phyloP scores from a whole-genome alignment of 2,888 invertebrate genomes.

The Halocaridina rubra region DNA sequence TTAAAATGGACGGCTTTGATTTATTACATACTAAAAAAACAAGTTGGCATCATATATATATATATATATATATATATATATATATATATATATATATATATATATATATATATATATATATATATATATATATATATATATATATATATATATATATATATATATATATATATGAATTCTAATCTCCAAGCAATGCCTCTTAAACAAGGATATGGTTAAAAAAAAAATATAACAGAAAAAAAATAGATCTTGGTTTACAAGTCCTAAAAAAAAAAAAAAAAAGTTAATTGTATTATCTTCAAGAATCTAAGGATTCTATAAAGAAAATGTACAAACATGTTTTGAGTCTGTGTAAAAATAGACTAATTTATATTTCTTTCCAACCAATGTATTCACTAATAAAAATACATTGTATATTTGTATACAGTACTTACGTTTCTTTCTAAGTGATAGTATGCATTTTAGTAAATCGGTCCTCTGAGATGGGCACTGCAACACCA shows the following conservation, averaged over 20 bases:
- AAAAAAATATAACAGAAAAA: slow-evolving; percentile 33
- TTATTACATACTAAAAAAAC: slow-evolving; percentile 37
- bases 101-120: no score
- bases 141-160: slow-evolving; percentile 22
- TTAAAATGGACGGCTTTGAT: slow-evolving; percentile 50
- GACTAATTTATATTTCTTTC: slow-evolving; percentile 29
- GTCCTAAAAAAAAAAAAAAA: slow-evolving; percentile 30
- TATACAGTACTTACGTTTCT: not conserved
- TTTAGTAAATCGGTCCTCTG: no score
- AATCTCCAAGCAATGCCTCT: slow-evolving; percentile 49
- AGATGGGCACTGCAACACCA: not conserved
- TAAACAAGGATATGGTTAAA: slow-evolving; percentile 38
- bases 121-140: no score
- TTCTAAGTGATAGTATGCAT: no score
- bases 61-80: slow-evolving; percentile 13
- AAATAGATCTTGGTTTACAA: not conserved
- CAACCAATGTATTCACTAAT: slow-evolving; percentile 14
- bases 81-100: slow-evolving; percentile 23
- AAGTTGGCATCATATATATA: not conserved
- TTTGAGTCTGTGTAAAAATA: slow-evolving; percentile 53
- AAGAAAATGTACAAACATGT: slow-evolving; percentile 40
- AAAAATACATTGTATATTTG: slow-evolving; percentile 20
- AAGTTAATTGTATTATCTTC: not conserved
- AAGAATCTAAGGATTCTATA: not conserved
- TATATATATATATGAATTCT: slow-evolving; percentile 30